Evolutionary conservation across 2,797 vertebrate genomes (phyloP).

Genomic region (Botia almorhae): DNA sequence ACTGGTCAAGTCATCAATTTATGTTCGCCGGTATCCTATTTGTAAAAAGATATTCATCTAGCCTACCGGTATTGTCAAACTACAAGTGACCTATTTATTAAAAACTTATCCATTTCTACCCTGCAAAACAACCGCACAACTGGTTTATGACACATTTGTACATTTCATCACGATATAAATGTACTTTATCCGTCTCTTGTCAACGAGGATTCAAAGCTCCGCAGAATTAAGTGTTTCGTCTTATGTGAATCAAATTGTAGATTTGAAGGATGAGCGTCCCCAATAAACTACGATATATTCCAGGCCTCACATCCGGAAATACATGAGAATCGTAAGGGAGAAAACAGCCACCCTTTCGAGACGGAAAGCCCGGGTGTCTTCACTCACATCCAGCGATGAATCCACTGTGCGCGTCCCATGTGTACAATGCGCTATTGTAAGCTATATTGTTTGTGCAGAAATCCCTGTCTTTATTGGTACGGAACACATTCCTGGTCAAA

Average conservation of each 20-base stretch:
- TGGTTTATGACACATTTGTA: constrained; percentile 24
- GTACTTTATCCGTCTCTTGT: constrained; percentile 8
- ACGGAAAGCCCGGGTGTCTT: constrained; percentile 33
- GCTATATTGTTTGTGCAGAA: constrained; percentile 33
- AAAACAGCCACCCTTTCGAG: constrained; percentile 56
- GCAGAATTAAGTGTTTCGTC: constrained; percentile 8
- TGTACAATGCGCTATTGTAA: constrained; percentile 8
- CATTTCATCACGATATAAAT: constrained; percentile 14
- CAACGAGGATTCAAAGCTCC: neutral
- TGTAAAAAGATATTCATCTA: neutral
- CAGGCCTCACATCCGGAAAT: constrained; percentile 75
- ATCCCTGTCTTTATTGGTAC: constrained; percentile 13
- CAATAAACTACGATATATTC: constrained; percentile 56
- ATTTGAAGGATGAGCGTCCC: constrained; percentile 3
- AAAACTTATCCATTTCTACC: constrained; percentile 10
- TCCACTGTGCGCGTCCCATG: constrained; percentile 23
- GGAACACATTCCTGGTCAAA: constrained; percentile 61
- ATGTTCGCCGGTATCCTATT: neutral
- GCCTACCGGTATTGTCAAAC: neutral
- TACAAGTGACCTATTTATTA: constrained; percentile 40
- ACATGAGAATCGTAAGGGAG: constrained; percentile 56
- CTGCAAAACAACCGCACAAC: constrained; percentile 48
- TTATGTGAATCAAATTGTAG: neutral
- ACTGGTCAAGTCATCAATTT: neutral
- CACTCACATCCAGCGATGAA: constrained; percentile 28